Evolutionary conservation across 2,797 vertebrate genomes (phyloP).

Genomic region (Eulemur rubriventer): DNA sequence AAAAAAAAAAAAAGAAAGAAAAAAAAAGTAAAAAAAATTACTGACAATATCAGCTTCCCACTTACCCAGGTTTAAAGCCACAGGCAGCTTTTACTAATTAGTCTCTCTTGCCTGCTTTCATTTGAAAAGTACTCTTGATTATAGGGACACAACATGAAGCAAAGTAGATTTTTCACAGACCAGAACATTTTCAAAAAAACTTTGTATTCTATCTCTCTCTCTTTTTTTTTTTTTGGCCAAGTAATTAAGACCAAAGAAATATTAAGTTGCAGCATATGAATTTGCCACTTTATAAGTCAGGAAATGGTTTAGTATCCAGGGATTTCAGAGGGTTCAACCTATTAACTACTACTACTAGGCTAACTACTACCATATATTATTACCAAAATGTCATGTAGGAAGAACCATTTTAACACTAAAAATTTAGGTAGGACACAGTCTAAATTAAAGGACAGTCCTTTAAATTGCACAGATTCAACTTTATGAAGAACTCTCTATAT

Average conservation of each 20-base stretch:
- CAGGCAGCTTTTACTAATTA: background rate
- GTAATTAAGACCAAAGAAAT: background rate
- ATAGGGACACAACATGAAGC: background rate
- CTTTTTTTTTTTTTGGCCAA: background rate
- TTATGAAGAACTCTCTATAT: background rate
- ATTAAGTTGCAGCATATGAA: background rate
- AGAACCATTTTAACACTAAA: background rate
- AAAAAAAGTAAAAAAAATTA: background rate
- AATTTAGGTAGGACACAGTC: background rate
- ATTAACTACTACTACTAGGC: background rate
- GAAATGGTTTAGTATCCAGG: background rate
- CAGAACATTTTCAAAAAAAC: background rate
- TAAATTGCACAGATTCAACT: background rate
- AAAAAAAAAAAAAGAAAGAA: too few species aligned
- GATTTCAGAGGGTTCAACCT: background rate
- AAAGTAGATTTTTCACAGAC: background rate
- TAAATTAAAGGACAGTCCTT: background rate
- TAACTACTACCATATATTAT: background rate
- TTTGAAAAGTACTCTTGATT: background rate
- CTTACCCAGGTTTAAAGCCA: background rate
- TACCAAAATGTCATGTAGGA: background rate
- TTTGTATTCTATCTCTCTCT: background rate
- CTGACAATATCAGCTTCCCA: background rate
- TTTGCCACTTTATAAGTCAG: background rate
- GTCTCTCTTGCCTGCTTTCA: background rate